These are phyloP conservation scores for Sinella curviseta DNA, from an alignment of 1,140 invertebrate species.

Conservation along the genomic window DNA sequence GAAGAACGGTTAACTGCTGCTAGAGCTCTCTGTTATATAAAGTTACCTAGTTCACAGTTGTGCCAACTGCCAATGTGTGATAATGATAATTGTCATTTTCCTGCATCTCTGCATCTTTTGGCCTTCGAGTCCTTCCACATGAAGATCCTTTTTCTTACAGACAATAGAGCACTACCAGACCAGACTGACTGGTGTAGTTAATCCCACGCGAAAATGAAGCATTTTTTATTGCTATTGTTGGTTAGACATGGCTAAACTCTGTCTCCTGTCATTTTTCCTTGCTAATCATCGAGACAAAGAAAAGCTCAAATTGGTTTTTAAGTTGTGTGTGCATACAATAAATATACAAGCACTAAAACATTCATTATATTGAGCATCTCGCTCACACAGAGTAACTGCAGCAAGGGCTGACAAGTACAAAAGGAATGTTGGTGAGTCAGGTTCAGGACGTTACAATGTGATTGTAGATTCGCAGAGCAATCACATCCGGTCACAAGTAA, in stretches of 20 bases:
- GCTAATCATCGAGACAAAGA: neutral
- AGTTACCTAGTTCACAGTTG: neutral
- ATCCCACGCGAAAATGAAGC: neutral
- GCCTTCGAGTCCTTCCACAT: slow-evolving; percentile 9
- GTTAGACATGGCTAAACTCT: too few species aligned
- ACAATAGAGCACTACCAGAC: neutral
- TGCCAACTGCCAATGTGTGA: neutral
- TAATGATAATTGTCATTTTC: slow-evolving; percentile 24
- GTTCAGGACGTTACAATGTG: neutral
- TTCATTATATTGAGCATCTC: too few species aligned
- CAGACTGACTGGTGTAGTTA: neutral
- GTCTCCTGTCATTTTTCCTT: neutral
- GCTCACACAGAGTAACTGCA: too few species aligned
- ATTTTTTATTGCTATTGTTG: neutral
- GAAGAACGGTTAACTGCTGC: neutral
- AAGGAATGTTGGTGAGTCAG: neutral
- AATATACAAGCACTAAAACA: too few species aligned
- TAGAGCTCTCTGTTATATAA: neutral
- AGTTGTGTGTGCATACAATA: too few species aligned
- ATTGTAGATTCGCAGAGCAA: neutral
- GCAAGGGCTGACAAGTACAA: too few species aligned
- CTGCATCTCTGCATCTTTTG: neutral
- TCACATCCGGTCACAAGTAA: neutral
- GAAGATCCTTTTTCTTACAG: neutral
- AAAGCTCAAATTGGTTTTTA: too few species aligned